A percentile compares a stretch with the other conserved stretches of the same genome.
These are phyloP conservation scores for Oscheius sp. DNA, from an alignment of 2,888 invertebrate species.

Conservation along the genomic window DNA sequence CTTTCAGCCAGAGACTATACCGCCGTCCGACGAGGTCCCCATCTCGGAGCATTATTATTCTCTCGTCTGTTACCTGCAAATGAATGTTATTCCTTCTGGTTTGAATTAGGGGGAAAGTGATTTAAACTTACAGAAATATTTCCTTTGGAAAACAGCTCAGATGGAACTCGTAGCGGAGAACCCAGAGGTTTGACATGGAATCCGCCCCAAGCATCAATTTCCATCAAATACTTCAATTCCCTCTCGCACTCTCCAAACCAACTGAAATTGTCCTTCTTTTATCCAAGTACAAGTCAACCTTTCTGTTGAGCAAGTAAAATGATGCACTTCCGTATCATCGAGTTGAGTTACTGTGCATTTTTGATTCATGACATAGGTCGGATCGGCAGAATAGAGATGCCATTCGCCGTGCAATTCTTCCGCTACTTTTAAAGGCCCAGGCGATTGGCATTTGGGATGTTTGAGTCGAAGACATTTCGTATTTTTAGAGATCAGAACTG, in stretches of 20 bases:
- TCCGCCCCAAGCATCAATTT: conserved; percentile 39
- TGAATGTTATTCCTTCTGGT: conserved; percentile 34
- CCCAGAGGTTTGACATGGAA: conserved; percentile 38
- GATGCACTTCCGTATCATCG: conserved; percentile 31
- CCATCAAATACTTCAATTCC: conserved; percentile 33
- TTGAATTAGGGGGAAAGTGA: conserved; percentile 34
- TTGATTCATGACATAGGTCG: conserved; percentile 49
- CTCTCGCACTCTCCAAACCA: conserved; percentile 58
- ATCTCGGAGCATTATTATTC: conserved; percentile 34
- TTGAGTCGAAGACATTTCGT: conserved; percentile 14
- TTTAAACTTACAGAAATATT: conserved; percentile 34
- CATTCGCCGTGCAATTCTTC: conserved; percentile 52
- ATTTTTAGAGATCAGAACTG: background rate
- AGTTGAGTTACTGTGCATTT: conserved; percentile 43
- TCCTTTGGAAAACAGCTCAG: conserved; percentile 43
- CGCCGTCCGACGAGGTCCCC: conserved; percentile 50
- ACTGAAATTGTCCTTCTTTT: conserved; percentile 14
- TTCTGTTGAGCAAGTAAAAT: conserved; percentile 40
- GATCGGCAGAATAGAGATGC: conserved; percentile 53
- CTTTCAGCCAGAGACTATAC: conserved; percentile 51
- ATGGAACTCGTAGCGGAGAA: conserved; percentile 39
- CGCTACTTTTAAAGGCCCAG: conserved; percentile 31
- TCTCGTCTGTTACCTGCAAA: conserved; percentile 9
- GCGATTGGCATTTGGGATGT: conserved; percentile 34
- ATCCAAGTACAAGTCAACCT: conserved; percentile 15